Evolutionary conservation across 2,113 vertebrate species (phyloP).

Genomic region (Acrocephalus kingi): DNA sequence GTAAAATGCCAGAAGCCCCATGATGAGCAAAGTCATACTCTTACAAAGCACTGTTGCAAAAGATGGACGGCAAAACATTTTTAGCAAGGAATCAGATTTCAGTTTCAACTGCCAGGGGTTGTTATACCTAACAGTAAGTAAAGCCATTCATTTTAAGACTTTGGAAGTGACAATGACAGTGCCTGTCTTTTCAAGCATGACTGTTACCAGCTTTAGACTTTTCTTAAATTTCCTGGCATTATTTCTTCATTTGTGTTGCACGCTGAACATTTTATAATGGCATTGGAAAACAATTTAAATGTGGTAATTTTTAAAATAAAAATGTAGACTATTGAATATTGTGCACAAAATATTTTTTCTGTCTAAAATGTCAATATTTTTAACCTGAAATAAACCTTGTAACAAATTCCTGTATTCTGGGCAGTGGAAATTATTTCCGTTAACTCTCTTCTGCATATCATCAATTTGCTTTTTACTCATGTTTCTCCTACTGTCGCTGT

Average conservation of each 20-base stretch:
- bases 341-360: conserved; percentile 63
- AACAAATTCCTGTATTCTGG: conserved; percentile 78
- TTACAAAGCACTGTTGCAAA: conserved; percentile 36
- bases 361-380: conserved; percentile 75
- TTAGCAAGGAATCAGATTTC: conserved; percentile 23
- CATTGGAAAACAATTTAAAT: conserved; percentile 52
- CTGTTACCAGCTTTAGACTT: neutral
- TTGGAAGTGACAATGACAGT: conserved; percentile 18
- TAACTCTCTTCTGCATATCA: conserved; percentile 84
- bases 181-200: conserved; percentile 40
- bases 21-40: conserved; percentile 24
- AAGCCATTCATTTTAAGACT: conserved; percentile 35
- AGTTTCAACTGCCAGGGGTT: conserved; percentile 3
- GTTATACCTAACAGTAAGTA: conserved; percentile 47
- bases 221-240: conserved; percentile 45
- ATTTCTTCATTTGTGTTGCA: conserved; percentile 57
- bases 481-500: conserved; percentile 89
- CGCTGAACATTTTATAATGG: conserved; percentile 46
- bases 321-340: conserved; percentile 44
- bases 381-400: conserved; percentile 74
- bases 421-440: conserved; percentile 78
- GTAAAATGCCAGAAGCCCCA: neutral
- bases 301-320: conserved; percentile 42
- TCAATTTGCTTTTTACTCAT: conserved; percentile 88
- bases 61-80: conserved; percentile 29